Percentiles rank a stretch among this genome's conserved stretches.
These are phyloP conservation scores for Melospiza melodia DNA, from an alignment of 2,113 vertebrate genomes.

Conservation along the genomic window DNA sequence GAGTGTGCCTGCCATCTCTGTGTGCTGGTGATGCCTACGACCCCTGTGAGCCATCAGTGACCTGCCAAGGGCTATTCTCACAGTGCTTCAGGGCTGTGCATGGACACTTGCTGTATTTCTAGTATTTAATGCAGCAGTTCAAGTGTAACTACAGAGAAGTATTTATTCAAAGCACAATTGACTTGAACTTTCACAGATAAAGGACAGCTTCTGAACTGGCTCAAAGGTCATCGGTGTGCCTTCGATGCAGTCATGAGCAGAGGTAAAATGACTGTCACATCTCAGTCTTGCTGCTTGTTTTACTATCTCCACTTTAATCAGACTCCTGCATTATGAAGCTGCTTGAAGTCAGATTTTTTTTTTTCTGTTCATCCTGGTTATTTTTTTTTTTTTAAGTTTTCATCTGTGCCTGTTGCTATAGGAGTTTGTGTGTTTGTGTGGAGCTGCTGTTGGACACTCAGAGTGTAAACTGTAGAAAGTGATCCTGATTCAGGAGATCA, in stretches of 20 bases:
- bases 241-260: slow-evolving; percentile 46
- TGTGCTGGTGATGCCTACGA: not conserved
- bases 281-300: slow-evolving; percentile 54
- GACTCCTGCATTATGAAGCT: slow-evolving; percentile 58
- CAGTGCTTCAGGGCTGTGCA: slow-evolving; percentile 58
- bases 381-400: not conserved
- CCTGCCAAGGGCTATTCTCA: slow-evolving; percentile 47
- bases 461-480: not conserved
- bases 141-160: slow-evolving; percentile 17
- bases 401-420: slow-evolving; percentile 50
- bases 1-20: slow-evolving; percentile 24
- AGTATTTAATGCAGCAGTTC: slow-evolving; percentile 27
- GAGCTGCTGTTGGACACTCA: slow-evolving; percentile 8
- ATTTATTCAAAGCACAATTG: slow-evolving; percentile 63
- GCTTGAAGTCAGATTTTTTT: slow-evolving; percentile 4
- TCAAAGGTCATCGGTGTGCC: slow-evolving; percentile 39
- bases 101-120: slow-evolving; percentile 43
- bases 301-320: slow-evolving; percentile 29
- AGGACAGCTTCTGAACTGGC: slow-evolving; percentile 54
- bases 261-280: slow-evolving; percentile 54
- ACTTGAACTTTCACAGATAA: slow-evolving; percentile 56
- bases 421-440: not conserved
- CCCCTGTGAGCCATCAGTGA: not conserved
- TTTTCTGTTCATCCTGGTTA: not conserved
- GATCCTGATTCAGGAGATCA: not conserved